Evolutionary conservation across 1,140 invertebrate genomes (phyloP), one percentile per base, ranked within the genome.

Genomic region (Hydropsyche tenuis): DNA sequence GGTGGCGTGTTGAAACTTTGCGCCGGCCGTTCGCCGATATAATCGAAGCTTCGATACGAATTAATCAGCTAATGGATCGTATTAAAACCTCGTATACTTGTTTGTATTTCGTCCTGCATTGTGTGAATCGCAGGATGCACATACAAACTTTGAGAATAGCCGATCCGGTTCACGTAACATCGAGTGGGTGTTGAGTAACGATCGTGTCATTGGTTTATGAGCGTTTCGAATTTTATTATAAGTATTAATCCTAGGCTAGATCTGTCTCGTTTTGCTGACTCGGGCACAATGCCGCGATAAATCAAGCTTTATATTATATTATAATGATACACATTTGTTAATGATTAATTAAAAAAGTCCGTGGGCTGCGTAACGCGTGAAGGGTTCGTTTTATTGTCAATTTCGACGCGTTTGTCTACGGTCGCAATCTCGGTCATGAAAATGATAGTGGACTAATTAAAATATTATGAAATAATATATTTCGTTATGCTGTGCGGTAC

Each of bases 131-230:
- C 22, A 25, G 23, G 56, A 60, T 60, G 56, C 7, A 60, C 16
- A 48, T 48, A 48, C 23, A 60, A 22, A 60, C 18, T 60, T 60
- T 60, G 56, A 60, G 56, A n/a, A 25, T 23, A 14, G 12, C 56
- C 25, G 56, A 23, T 7, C 18, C 56, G 23, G 23, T 60, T 37
- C 30, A 37, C 30, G 30, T n/a, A n/a, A n/a, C n/a, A n/a, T n/a
- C n/a, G n/a, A 22, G 51, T 60, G 56, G 56, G 56, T 60, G 56
- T 25, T 60, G 56, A 60, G 23, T 22, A 60, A 60, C 22, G 56
- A 25, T 25, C 56, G 56, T 60, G 56, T 60, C 56, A 60, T 60
- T 60, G 56, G 56, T 60, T 60, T 60, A 60, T 60, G 56, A 60
- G 56, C 56, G 56, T 60, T 20, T 60, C 56, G 56, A 23, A 60